Percentiles rank a stretch among this genome's conserved stretches.
Conservation (phyloP, 2,113 vertebrate species). For the Chlorodrepanis virens region DNA sequence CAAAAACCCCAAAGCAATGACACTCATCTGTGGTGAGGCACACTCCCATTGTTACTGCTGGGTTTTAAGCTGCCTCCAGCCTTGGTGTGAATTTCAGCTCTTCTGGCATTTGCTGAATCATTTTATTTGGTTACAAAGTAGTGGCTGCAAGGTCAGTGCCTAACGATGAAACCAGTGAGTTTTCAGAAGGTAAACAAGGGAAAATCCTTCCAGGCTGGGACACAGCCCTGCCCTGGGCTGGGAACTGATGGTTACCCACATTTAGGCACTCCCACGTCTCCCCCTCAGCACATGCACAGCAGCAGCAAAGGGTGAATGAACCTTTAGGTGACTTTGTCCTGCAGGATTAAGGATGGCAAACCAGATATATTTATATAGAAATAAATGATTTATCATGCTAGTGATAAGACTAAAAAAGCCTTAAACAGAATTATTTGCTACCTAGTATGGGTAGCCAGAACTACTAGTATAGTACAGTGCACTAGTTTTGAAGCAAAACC, state of each 20-base stretch:
- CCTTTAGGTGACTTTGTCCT: neutral
- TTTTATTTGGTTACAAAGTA: neutral
- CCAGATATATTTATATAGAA: neutral
- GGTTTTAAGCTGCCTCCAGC: neutral
- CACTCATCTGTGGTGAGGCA: neutral
- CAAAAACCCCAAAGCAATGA: neutral
- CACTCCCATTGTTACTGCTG: neutral
- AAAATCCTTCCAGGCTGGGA: neutral
- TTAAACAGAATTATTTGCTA: neutral
- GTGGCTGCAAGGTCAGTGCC: neutral
- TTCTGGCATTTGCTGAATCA: neutral
- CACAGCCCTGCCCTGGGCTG: accelerated
- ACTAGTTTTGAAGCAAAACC: neutral
- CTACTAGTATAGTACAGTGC: too few relatives aligned
- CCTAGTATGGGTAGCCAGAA: neutral
- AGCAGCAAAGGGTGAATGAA: neutral
- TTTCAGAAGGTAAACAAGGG: neutral
- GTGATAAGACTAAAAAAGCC: neutral
- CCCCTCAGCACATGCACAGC: neutral
- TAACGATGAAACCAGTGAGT: accelerated
- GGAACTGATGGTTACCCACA: neutral
- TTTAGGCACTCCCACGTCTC: neutral
- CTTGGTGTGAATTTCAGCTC: neutral
- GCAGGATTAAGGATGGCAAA: neutral
- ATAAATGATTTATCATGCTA: neutral